A percentile compares a stretch with the other conserved stretches of the same genome.
Evolutionary conservation across 2,113 vertebrate species (phyloP).

Genomic region (Zingel zingel): DNA sequence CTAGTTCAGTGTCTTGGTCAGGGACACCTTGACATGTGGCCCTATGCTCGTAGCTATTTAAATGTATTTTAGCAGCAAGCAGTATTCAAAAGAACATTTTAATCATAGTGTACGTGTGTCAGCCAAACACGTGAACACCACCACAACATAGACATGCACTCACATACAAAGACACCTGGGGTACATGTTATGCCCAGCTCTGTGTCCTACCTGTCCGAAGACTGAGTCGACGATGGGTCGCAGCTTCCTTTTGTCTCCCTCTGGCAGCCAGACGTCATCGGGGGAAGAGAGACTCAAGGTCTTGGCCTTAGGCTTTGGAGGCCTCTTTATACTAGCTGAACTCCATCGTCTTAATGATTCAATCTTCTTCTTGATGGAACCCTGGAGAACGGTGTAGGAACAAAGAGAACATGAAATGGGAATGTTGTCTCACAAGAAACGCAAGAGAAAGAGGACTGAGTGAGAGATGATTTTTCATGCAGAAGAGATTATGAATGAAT

Average conservation of each 20-base stretch:
- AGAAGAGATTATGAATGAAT: not conserved
- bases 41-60: no score
- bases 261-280: slow-evolving; percentile 62
- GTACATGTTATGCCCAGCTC: no score
- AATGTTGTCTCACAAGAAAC: not conserved
- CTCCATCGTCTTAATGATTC: slow-evolving; percentile 85
- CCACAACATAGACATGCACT: not conserved
- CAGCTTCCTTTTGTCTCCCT: slow-evolving; percentile 74
- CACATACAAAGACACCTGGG: not conserved
- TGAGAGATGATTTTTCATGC: not conserved
- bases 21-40: no score
- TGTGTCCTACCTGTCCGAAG: slow-evolving; percentile 84
- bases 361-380: slow-evolving; percentile 85
- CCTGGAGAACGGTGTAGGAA: slow-evolving; percentile 57
- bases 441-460: not conserved
- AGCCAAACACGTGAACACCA: not conserved
- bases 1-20: no score
- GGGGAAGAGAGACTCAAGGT: slow-evolving; percentile 77
- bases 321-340: slow-evolving; percentile 79
- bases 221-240: slow-evolving; percentile 84
- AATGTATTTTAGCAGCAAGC: no score
- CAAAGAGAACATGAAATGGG: not conserved
- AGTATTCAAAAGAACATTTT: not conserved
- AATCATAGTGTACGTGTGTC: not conserved
- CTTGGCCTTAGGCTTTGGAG: slow-evolving; percentile 79